These are phyloP conservation scores for Leptobrachium ailaonicum DNA, from an alignment of 2,113 vertebrate species.

Conservation along the genomic window DNA sequence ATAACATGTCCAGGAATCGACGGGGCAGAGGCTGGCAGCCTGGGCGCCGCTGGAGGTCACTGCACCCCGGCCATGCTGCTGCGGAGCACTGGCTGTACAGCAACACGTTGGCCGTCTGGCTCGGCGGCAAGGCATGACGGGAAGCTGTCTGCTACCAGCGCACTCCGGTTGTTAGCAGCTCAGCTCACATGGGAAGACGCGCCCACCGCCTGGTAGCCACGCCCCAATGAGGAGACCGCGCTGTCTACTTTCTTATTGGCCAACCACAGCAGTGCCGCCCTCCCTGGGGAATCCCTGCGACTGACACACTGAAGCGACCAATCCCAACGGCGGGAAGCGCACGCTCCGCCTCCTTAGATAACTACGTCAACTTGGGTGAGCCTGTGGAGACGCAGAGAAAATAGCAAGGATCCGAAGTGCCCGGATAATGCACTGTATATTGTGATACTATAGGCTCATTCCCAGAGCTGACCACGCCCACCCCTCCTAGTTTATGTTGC, in stretches of 20 bases:
- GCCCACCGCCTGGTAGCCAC: not conserved
- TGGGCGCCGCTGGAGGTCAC: no score
- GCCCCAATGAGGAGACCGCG: slow-evolving; percentile 39
- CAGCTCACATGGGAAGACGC: slow-evolving; percentile 5
- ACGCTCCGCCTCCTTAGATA: not conserved
- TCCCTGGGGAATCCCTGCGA: slow-evolving; percentile 42
- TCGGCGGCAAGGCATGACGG: no score
- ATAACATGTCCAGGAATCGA: no score
- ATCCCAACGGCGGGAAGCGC: not conserved
- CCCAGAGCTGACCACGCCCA: slow-evolving; percentile 2
- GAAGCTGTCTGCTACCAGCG: no score
- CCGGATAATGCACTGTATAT: not conserved
- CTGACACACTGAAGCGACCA: slow-evolving; percentile 1
- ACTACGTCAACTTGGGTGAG: not conserved
- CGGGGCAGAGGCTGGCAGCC: no score
- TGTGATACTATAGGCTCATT: no score
- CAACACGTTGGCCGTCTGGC: no score
- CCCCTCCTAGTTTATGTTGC: not conserved
- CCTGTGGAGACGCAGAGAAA: not conserved
- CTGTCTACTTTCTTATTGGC: slow-evolving; percentile 4
- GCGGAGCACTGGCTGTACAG: no score
- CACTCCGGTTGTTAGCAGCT: no score
- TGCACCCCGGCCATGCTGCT: no score
- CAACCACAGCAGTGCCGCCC: not conserved
- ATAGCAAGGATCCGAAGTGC: not conserved